phyloP scores from a whole-genome alignment of 2,888 invertebrate species.

The Heliconius erato region DNA sequence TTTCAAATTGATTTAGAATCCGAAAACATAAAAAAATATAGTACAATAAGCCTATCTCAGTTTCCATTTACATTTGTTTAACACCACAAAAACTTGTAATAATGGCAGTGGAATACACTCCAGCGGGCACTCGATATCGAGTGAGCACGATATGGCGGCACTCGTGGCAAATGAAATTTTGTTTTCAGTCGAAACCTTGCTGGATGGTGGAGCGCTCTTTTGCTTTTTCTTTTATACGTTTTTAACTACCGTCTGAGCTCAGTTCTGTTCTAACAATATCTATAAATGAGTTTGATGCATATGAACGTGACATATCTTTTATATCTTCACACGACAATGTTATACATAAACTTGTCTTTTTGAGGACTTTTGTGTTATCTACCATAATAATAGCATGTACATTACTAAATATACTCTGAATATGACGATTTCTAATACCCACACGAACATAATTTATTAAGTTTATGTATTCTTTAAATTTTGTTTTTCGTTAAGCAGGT shows the following conservation, averaged over 20 bases:
- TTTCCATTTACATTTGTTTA: constrained; percentile 29
- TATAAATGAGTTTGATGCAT: background rate
- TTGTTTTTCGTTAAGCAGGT: background rate
- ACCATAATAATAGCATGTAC: background rate
- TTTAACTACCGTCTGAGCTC: constrained; percentile 26
- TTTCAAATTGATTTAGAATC: too few relatives aligned
- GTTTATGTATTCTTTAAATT: background rate
- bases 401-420: too few relatives aligned
- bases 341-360: background rate
- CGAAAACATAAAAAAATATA: background rate
- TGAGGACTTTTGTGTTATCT: background rate
- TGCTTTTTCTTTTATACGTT: constrained; percentile 50
- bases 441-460: too few relatives aligned
- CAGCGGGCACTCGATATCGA: constrained; percentile 46
- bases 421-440: too few relatives aligned
- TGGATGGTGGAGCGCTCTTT: constrained; percentile 50
- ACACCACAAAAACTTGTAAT: constrained; percentile 36
- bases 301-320: background rate
- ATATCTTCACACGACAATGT: background rate
- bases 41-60: constrained; percentile 5
- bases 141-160: constrained; percentile 50
- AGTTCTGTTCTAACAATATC: background rate
- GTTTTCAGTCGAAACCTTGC: constrained; percentile 48
- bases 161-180: constrained; percentile 50
- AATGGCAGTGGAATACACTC: constrained; percentile 39